Evolutionary conservation across 2,113 vertebrate species (phyloP).

Genomic region (Camelus bactrianus): DNA sequence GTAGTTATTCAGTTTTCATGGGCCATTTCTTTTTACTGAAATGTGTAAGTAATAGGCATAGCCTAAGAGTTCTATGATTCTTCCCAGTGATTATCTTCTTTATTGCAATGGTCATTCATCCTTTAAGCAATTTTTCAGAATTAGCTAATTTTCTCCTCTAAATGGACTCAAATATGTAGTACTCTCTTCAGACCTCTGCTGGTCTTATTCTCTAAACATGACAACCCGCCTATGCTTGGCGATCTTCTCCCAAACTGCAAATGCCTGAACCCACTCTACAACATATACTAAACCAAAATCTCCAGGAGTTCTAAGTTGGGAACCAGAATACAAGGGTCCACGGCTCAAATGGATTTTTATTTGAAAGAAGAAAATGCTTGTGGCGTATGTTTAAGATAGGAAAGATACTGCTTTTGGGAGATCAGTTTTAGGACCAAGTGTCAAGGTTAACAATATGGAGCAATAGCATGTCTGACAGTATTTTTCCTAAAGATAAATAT

Average conservation of each 20-base stretch:
- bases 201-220: neutral
- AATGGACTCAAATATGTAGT: neutral
- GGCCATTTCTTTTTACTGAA: neutral
- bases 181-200: neutral
- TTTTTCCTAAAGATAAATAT: slow-evolving; percentile 13
- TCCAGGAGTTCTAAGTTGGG: neutral
- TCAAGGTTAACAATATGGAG: neutral
- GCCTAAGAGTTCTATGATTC: neutral
- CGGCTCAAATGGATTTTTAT: neutral
- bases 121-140: neutral
- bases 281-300: neutral
- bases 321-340: neutral
- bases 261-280: neutral
- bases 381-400: slow-evolving; percentile 4
- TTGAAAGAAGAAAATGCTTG: neutral
- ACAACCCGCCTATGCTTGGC: neutral
- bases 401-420: neutral
- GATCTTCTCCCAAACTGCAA: neutral
- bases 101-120: neutral
- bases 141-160: neutral
- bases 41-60: neutral
- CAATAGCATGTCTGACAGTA: neutral
- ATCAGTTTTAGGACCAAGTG: neutral
- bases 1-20: neutral
- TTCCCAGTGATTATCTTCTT: neutral